Conservation (phyloP, 2,888 invertebrate species). For the Polymixis flavicincta region DNA sequence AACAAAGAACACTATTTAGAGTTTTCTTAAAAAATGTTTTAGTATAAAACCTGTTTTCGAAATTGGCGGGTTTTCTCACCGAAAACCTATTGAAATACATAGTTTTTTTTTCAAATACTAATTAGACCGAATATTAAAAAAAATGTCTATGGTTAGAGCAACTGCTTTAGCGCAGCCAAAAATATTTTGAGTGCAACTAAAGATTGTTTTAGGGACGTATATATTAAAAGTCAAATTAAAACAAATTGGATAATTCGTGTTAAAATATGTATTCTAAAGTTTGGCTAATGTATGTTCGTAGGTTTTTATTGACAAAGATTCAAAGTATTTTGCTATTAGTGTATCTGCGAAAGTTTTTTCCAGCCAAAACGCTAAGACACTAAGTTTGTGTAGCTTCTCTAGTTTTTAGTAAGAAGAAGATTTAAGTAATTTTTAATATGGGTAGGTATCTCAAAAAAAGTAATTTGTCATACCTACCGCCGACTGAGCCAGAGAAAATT, state of each 20-base stretch:
- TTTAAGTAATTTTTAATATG: too few relatives aligned
- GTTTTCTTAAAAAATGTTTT: neutral
- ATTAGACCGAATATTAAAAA: constrained; percentile 2
- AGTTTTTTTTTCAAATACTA: constrained; percentile 24
- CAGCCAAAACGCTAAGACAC: too few relatives aligned
- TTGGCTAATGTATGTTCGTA: neutral
- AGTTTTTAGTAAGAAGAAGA: too few relatives aligned
- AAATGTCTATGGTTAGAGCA: neutral
- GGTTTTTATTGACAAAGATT: neutral
- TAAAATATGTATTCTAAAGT: too few relatives aligned
- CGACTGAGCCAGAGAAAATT: too few relatives aligned
- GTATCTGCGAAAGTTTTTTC: too few relatives aligned
- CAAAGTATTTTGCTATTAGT: neutral
- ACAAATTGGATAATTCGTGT: neutral
- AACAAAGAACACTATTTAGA: neutral
- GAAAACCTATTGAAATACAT: constrained; percentile 42
- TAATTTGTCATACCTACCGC: too few relatives aligned
- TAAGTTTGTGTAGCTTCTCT: too few relatives aligned
- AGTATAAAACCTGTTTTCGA: constrained; percentile 33
- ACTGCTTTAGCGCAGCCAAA: neutral
- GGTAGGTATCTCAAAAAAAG: too few relatives aligned
- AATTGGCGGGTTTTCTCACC: constrained; percentile 24
- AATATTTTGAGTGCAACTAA: neutral
- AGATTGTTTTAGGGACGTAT: neutral
- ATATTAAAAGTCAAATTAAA: too few relatives aligned